Evolutionary conservation across 2,113 vertebrate species (phyloP).

Genomic region (Brachypteracias leptosomus): DNA sequence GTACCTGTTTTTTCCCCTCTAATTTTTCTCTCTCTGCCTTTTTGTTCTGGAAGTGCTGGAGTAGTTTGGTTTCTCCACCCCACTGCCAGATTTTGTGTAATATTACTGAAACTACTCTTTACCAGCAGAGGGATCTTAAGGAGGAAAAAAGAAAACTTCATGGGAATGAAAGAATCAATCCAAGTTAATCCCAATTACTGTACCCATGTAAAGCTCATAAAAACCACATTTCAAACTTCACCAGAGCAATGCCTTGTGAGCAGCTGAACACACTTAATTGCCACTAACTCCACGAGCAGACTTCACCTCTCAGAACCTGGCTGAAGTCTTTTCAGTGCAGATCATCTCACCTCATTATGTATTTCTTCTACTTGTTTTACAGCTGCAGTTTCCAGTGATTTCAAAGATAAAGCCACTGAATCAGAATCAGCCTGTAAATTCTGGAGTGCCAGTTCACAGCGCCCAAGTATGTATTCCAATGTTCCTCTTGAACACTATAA

Average conservation of each 20-base stretch:
- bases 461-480: conserved; percentile 87
- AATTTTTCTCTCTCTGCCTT: not conserved
- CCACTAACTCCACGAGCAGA: not conserved
- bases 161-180: not conserved
- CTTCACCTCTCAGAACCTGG: not conserved
- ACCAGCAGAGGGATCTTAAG: conserved; percentile 30
- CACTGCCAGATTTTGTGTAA: not conserved
- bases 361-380: conserved; percentile 89
- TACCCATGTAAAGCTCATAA: not conserved
- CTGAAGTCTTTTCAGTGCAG: not conserved
- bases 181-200: not conserved
- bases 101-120: not conserved
- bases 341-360: conserved; percentile 91
- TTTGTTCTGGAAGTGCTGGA: not conserved
- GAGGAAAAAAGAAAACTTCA: not conserved
- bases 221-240: not conserved
- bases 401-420: conserved; percentile 74
- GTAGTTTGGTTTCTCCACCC: not conserved
- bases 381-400: conserved; percentile 77
- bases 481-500: conserved; percentile 89
- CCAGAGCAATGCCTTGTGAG: not conserved
- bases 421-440: conserved; percentile 79
- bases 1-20: not conserved
- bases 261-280: not conserved
- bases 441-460: conserved; percentile 84